phyloP scores from a whole-genome alignment of 1,140 invertebrate genomes.

The Musca vetustissima region DNA sequence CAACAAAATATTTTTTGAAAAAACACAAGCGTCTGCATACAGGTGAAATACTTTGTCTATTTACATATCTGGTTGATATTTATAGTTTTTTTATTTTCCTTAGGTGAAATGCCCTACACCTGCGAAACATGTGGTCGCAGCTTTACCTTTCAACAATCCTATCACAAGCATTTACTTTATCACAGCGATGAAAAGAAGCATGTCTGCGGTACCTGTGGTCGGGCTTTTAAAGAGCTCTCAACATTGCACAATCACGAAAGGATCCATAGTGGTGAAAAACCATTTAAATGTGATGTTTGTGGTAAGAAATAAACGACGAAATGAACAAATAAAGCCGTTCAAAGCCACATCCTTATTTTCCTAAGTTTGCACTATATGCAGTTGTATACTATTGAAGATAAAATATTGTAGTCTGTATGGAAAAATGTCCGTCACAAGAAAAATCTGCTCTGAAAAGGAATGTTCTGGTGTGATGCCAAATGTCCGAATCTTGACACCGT shows the following conservation, averaged over 20 bases:
- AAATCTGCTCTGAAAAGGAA: too few species aligned
- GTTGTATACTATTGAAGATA: too few species aligned
- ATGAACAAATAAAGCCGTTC: too few species aligned
- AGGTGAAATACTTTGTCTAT: slow-evolving; percentile 52
- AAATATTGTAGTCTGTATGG: too few species aligned
- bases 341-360: too few species aligned
- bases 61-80: too few species aligned
- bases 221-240: slow-evolving; percentile 85
- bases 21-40: slow-evolving; percentile 85
- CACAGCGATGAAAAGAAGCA: slow-evolving; percentile 86
- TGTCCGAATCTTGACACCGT: too few species aligned
- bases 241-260: slow-evolving; percentile 85
- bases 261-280: slow-evolving; percentile 86
- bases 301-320: slow-evolving; percentile 61
- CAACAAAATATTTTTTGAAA: slow-evolving; percentile 87
- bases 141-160: slow-evolving; percentile 89
- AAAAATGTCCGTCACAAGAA: too few species aligned
- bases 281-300: slow-evolving; percentile 88
- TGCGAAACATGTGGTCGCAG: slow-evolving; percentile 84
- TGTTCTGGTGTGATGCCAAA: too few species aligned
- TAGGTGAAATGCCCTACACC: slow-evolving; percentile 83
- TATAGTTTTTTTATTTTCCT: too few species aligned
- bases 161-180: slow-evolving; percentile 85
- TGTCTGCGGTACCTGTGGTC: slow-evolving; percentile 74
- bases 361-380: too few species aligned